These are phyloP conservation scores for Labia minor DNA, from an alignment of 2,888 invertebrate genomes.

Conservation along the genomic window DNA sequence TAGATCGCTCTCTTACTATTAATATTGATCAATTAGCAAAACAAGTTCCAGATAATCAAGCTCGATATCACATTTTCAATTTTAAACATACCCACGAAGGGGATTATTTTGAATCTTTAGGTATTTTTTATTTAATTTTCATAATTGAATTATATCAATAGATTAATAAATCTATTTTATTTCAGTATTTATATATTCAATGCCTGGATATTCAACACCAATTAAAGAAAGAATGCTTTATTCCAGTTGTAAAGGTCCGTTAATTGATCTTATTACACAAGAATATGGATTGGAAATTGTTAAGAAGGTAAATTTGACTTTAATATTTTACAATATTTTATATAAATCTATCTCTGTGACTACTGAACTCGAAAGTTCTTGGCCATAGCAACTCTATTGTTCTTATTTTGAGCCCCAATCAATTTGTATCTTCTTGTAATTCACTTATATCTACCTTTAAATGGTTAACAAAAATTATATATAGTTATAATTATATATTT, in stretches of 20 bases:
- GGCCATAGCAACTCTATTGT: too few species aligned
- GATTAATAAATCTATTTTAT: slow-evolving; percentile 20
- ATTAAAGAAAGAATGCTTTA: slow-evolving; percentile 98
- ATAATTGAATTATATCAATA: slow-evolving; percentile 21
- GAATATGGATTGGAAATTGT: slow-evolving; percentile 63
- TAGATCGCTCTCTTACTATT: slow-evolving; percentile 62
- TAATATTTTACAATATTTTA: too few species aligned
- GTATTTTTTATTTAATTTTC: slow-evolving; percentile 38
- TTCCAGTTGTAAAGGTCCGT: slow-evolving; percentile 91
- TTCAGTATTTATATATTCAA: slow-evolving; percentile 92
- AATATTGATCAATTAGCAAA: slow-evolving; percentile 56
- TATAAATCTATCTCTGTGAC: too few species aligned
- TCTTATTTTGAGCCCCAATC: too few species aligned
- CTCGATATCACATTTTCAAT: slow-evolving; percentile 82
- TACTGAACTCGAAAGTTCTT: too few species aligned
- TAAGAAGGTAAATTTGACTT: slow-evolving; percentile 62
- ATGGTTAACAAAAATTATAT: too few species aligned
- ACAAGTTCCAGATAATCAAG: slow-evolving; percentile 72
- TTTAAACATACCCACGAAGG: slow-evolving; percentile 91
- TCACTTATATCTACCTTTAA: too few species aligned
- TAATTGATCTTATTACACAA: slow-evolving; percentile 68
- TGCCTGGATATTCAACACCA: slow-evolving; percentile 92
- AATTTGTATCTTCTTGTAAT: too few species aligned
- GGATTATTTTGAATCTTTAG: slow-evolving; percentile 72
- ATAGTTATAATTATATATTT: too few species aligned